phyloP scores from a whole-genome alignment of 1,140 invertebrate genomes.

The Scaptomyza pallida region DNA sequence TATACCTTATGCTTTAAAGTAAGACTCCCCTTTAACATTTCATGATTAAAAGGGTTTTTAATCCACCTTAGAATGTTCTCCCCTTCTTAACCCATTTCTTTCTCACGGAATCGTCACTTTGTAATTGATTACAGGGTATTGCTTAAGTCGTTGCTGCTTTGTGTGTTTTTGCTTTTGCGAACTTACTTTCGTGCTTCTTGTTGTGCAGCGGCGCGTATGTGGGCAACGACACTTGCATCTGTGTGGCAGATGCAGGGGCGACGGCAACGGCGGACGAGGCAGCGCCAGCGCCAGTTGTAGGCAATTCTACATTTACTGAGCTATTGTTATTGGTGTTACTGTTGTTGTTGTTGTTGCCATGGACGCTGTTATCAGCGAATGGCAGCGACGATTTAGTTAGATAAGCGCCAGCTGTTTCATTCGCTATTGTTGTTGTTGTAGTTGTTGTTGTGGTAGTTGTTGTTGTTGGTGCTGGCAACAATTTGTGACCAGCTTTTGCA shows the following conservation, averaged over 20 bases:
- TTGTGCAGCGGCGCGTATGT: conserved; percentile 52
- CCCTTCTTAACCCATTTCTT: too few relatives aligned
- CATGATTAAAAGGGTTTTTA: too few relatives aligned
- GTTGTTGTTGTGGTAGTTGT: conserved; percentile 22
- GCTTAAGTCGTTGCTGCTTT: not conserved
- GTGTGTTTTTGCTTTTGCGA: conserved; percentile 8
- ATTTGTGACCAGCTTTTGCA: conserved; percentile 34
- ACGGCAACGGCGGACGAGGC: conserved; percentile 10
- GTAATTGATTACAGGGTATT: not conserved
- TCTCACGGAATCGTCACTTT: too few relatives aligned
- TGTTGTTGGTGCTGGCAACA: conserved; percentile 21
- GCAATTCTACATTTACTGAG: conserved; percentile 27
- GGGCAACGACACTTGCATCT: conserved; percentile 36
- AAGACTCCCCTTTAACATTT: too few relatives aligned
- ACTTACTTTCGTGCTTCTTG: conserved; percentile 76
- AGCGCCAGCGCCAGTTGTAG: conserved; percentile 21
- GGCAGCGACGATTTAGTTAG: conserved; percentile 58
- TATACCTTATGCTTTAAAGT: too few relatives aligned
- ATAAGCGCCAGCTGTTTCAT: conserved; percentile 76
- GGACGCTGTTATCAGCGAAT: conserved; percentile 66
- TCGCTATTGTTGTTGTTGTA: conserved; percentile 27
- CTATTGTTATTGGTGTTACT: conserved; percentile 6
- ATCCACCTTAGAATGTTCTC: too few relatives aligned
- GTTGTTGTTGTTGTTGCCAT: conserved; percentile 60
- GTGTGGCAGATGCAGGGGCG: conserved; percentile 21